Base-by-base conservation (phyloP, 2,888 invertebrate genomes). In the Dusona sp. region DNA sequence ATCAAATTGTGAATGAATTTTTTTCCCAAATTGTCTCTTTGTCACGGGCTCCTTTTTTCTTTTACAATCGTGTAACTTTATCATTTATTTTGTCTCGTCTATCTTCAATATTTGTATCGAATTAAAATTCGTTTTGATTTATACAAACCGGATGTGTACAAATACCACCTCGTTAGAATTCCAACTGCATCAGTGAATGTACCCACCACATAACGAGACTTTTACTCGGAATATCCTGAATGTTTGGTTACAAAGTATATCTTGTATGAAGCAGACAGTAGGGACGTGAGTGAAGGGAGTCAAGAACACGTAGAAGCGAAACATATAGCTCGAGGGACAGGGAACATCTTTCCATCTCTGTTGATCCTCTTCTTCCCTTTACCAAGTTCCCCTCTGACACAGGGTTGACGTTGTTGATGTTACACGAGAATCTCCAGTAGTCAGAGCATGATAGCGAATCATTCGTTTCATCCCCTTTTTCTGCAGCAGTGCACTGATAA, bases 401-500 rank as follows among this genome's bases (percentile, higher is more conserved):
- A 54, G 78, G 73, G 72, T 72, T 48, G 70, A 42, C 11, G 85
- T 54, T 67, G 85, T 83, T 82, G 83, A 79, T 72, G 79, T 68
- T 36, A 57, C 16, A 73, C 80, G 64, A 51, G 79, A 74, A 85
- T 70, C 79, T 79, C 79, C 74, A 45, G 74, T 54, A 82, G 82
- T 75, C 83, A 75, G 68, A 74, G 74, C 82, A 79, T 79, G 83
- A 83, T 85, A 85, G 68, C 36, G 64, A 82, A 74, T 79, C 79
- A 57, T 83, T 83, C 72, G 74, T 83, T 67, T 45, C 64, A 70
- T 75, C 70, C 54, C 61, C 74, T 54, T 74, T 75, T 73, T 65
- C 79, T 70, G 79, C 85, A 73, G 33, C 51, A 64, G 57, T 80
- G 73, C 80, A 80, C 80, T 70, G 68, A 72, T 51, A 79, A 42